Conservation (phyloP, 2,113 vertebrate genomes). For the Spermophilus dauricus region DNA sequence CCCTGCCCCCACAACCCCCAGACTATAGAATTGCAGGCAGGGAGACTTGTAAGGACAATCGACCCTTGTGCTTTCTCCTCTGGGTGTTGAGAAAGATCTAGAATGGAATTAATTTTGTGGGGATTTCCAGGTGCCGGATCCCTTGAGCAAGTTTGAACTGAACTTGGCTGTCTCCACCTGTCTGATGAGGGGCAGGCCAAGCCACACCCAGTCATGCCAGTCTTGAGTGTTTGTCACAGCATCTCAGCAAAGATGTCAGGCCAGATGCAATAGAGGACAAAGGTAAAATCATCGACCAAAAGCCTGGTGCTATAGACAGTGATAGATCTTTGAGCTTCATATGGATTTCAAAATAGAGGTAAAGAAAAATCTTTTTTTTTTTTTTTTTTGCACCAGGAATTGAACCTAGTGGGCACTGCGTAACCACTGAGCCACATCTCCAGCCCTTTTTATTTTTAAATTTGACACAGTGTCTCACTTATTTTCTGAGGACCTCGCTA, state of each 20-base stretch:
- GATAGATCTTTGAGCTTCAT: not conserved
- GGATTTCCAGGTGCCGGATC: constrained; percentile 69
- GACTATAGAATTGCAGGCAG: not conserved
- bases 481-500: no score
- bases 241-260: constrained; percentile 32
- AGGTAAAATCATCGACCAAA: not conserved
- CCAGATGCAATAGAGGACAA: constrained; percentile 44
- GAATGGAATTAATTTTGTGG: constrained; percentile 63
- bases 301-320: not conserved
- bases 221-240: constrained; percentile 22
- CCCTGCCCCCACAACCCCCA: not conserved
- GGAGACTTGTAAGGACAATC: not conserved
- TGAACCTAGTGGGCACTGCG: no score
- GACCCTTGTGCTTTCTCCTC: constrained; percentile 48
- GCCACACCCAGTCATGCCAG: constrained; percentile 1
- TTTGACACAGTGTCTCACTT: no score
- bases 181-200: constrained; percentile 4
- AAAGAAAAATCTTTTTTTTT: not conserved
- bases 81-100: constrained; percentile 76
- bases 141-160: constrained; percentile 33
- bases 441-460: no score
- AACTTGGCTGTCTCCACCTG: constrained; percentile 50
- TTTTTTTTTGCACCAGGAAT: no score
- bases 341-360: not conserved
- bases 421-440: no score